phyloP scores from a whole-genome alignment of 1,140 invertebrate species.

The Procambarus clarkii region DNA sequence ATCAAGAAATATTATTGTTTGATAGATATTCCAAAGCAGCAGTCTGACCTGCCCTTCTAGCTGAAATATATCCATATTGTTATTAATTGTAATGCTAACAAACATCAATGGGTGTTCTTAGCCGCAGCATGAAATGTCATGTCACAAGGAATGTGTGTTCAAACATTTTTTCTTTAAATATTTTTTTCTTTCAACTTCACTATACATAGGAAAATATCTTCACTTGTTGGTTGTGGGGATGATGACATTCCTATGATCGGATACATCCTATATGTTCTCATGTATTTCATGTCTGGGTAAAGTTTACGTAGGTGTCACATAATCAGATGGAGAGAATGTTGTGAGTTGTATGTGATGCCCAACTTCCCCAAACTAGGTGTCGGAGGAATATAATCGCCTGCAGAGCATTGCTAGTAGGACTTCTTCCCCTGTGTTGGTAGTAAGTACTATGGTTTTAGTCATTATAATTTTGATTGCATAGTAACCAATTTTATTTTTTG shows the following conservation, averaged over 20 bases:
- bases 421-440: slow-evolving; percentile 17
- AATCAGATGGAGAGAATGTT: neutral
- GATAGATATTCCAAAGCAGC: neutral
- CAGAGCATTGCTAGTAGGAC: slow-evolving; percentile 24
- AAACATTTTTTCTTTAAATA: neutral
- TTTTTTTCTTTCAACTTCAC: neutral
- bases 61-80: neutral
- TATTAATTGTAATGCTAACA: neutral
- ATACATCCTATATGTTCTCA: neutral
- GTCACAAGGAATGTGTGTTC: neutral
- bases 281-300: neutral
- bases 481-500: neutral
- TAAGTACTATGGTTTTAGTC: slow-evolving; percentile 8
- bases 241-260: no score
- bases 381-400: slow-evolving; percentile 8
- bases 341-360: neutral
- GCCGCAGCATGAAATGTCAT: neutral
- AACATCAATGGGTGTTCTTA: neutral
- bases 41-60: neutral
- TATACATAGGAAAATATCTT: no score
- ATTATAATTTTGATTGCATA: neutral
- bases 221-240: no score
- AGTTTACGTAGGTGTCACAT: neutral
- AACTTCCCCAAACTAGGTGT: slow-evolving; percentile 16
- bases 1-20: neutral